These are phyloP conservation scores for Telenomus remus DNA, from an alignment of 1,140 invertebrate genomes.

Conservation along the genomic window DNA sequence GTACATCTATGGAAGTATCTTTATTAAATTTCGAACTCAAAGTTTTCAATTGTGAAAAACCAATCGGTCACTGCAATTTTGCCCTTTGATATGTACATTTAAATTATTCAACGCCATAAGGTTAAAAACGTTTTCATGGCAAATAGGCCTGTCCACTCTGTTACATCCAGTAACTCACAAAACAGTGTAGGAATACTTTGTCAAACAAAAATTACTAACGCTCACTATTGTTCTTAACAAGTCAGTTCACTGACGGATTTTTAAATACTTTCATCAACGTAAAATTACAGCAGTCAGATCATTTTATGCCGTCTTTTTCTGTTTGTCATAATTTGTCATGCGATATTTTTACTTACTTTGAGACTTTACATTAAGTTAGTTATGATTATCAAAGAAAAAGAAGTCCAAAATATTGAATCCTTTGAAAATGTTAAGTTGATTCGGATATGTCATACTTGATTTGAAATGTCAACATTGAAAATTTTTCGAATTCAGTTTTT, in stretches of 20 bases:
- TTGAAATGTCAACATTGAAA: no score
- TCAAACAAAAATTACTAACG: no score
- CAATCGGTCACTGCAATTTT: no score
- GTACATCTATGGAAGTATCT: conserved; percentile 12
- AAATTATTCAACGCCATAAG: conserved; percentile 2
- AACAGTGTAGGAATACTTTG: no score
- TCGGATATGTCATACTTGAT: no score
- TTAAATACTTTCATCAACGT: conserved; percentile 37
- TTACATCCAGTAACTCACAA: background rate
- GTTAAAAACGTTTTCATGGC: background rate
- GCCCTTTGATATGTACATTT: conserved; percentile 3
- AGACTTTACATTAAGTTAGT: background rate
- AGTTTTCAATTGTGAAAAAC: background rate
- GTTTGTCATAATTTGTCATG: conserved; percentile 1
- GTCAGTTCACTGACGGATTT: conserved; percentile 46
- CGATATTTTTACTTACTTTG: background rate
- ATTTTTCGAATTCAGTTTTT: no score
- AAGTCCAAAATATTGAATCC: no score
- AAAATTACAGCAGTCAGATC: conserved; percentile 22
- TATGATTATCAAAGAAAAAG: no score
- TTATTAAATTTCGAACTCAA: no score
- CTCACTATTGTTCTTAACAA: conserved; percentile 17
- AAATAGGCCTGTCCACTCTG: conserved; percentile 2
- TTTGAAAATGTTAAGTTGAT: no score
- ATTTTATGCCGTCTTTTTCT: conserved; percentile 30